phyloP scores from a whole-genome alignment of 1,140 invertebrate species.

The Drosophila suzukii region DNA sequence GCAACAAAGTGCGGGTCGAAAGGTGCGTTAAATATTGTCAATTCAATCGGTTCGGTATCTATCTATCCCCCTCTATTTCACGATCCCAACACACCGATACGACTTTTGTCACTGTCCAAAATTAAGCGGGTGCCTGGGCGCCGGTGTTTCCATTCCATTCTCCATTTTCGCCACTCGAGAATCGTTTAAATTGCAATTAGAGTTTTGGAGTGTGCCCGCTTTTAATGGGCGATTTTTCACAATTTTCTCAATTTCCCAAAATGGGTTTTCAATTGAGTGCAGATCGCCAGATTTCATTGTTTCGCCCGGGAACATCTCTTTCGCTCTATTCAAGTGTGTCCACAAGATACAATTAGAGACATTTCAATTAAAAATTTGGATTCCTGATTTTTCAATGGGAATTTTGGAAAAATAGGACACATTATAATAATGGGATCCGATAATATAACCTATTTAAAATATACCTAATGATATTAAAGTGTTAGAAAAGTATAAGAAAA shows the following conservation, averaged over 20 bases:
- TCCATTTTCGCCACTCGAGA: slow-evolving; percentile 68
- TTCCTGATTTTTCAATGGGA: neutral
- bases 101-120: slow-evolving; percentile 68
- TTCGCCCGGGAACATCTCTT: neutral
- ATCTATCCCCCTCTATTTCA: neutral
- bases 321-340: slow-evolving; percentile 33
- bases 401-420: neutral
- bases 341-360: neutral
- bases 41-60: slow-evolving; percentile 31
- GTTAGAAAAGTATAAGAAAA: too few species aligned
- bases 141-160: slow-evolving; percentile 8
- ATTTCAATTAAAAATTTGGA: neutral
- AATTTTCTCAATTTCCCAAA: slow-evolving; percentile 60
- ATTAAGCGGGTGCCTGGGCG: slow-evolving; percentile 61
- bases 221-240: slow-evolving; percentile 49
- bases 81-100: neutral
- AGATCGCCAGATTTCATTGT: slow-evolving; percentile 48
- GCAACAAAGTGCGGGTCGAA: slow-evolving; percentile 71
- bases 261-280: slow-evolving; percentile 54
- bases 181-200: slow-evolving; percentile 77
- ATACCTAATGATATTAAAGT: too few species aligned
- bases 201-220: slow-evolving; percentile 61
- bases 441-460: too few species aligned
- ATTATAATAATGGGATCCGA: too few species aligned
- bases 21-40: slow-evolving; percentile 55